Percentiles rank a stretch among this genome's conserved stretches.
These are phyloP conservation scores for Portevinia maculata DNA, from an alignment of 2,888 invertebrate genomes.

Conservation along the genomic window DNA sequence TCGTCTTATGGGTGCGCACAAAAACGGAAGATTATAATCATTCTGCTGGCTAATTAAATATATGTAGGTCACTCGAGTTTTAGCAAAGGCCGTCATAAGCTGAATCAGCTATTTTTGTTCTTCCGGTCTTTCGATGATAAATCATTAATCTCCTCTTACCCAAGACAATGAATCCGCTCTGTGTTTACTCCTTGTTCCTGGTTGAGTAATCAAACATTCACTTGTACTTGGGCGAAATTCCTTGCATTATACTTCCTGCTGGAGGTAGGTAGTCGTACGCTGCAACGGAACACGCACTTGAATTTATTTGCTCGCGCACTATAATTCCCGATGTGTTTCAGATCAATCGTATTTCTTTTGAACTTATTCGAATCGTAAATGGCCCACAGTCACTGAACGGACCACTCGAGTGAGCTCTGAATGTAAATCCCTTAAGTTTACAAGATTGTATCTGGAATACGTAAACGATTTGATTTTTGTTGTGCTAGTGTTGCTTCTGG, in stretches of 20 bases:
- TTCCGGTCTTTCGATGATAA: slow-evolving; percentile 63
- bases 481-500: slow-evolving; percentile 55
- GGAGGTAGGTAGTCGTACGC: background rate
- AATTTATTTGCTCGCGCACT: slow-evolving; percentile 60
- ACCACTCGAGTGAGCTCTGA: slow-evolving; percentile 22
- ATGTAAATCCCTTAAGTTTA: slow-evolving; percentile 61
- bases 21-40: slow-evolving; percentile 15
- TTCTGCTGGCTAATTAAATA: slow-evolving; percentile 49
- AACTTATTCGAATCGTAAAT: slow-evolving; percentile 74
- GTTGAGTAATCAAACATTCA: slow-evolving; percentile 55
- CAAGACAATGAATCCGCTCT: slow-evolving; percentile 40
- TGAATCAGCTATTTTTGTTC: slow-evolving; percentile 11
- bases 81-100: slow-evolving; percentile 20
- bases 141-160: slow-evolving; percentile 39
- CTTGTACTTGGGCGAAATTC: slow-evolving; percentile 64
- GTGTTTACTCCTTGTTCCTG: slow-evolving; percentile 27
- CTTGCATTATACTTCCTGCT: slow-evolving; percentile 27
- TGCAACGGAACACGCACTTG: slow-evolving; percentile 62
- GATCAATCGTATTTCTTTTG: slow-evolving; percentile 73
- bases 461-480: slow-evolving; percentile 47
- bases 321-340: slow-evolving; percentile 59
- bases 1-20: slow-evolving; percentile 41
- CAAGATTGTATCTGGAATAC: slow-evolving; percentile 54
- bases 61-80: slow-evolving; percentile 54
- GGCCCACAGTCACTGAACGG: slow-evolving; percentile 45